Percentiles rank a stretch among this genome's conserved stretches.
Conservation (phyloP, 2,797 vertebrate genomes). For the Catamblyrhynchus diadema region DNA sequence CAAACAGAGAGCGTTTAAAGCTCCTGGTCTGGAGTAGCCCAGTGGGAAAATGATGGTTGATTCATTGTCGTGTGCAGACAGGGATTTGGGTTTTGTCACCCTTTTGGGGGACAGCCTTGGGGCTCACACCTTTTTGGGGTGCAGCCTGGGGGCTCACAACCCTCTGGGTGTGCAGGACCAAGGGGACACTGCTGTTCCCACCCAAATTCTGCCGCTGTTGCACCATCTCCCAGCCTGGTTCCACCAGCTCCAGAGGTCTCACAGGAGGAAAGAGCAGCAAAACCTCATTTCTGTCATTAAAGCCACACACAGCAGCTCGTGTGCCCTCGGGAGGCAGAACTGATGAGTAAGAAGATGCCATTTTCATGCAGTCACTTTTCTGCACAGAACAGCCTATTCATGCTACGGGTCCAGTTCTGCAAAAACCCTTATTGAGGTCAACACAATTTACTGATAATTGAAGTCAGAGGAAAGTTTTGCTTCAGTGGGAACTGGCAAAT, state of each 20-base stretch:
- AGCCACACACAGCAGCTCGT: not conserved
- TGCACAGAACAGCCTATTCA: not conserved
- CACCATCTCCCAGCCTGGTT: fast-evolving
- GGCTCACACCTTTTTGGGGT: not conserved
- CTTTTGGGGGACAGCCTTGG: not conserved
- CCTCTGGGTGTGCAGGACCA: not conserved
- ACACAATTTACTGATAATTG: slow-evolving; percentile 52
- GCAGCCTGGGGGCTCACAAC: not conserved
- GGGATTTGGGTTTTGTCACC: not conserved
- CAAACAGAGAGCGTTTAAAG: slow-evolving; percentile 48
- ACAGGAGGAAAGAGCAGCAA: not conserved
- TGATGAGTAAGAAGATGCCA: slow-evolving; percentile 45
- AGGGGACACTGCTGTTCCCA: no score
- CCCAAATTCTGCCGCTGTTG: not conserved
- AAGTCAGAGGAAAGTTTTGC: slow-evolving; percentile 46
- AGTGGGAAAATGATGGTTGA: not conserved
- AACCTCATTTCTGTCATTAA: not conserved
- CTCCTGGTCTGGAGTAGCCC: not conserved
- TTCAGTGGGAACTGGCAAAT: slow-evolving; percentile 29
- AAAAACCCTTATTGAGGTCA: slow-evolving; percentile 48
- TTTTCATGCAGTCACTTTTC: slow-evolving; percentile 16
- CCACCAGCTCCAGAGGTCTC: not conserved
- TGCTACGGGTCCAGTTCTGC: not conserved
- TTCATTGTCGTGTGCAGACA: not conserved
- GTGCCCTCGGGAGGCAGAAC: slow-evolving; percentile 30